These are phyloP conservation scores for Sardinella longiceps DNA, from an alignment of 2,797 vertebrate genomes.

Conservation along the genomic window DNA sequence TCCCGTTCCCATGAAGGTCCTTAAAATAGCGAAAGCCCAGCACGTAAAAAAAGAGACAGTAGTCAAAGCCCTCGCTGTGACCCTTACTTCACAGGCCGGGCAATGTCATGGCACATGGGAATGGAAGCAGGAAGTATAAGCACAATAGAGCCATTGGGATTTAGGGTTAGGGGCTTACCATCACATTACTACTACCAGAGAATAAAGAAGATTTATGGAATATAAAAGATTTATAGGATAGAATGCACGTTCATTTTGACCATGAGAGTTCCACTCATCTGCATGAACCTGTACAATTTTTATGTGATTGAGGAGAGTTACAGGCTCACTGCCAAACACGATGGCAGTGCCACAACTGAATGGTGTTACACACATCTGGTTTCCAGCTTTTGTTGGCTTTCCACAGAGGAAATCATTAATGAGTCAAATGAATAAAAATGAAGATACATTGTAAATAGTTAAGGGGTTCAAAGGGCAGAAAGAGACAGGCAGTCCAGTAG, in stretches of 20 bases:
- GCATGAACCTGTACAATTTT: not conserved
- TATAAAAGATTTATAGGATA: not conserved
- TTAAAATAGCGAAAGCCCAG: not conserved
- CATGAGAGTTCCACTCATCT: not conserved
- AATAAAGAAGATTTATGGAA: not conserved
- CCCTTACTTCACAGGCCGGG: not conserved
- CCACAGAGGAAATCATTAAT: not conserved
- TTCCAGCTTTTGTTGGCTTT: not conserved
- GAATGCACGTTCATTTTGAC: not conserved
- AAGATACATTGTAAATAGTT: not conserved
- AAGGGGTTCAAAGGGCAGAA: not conserved
- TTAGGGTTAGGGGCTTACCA: not conserved
- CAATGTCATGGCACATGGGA: not conserved
- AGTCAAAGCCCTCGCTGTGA: not conserved
- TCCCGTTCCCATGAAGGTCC: slow-evolving; percentile 5
- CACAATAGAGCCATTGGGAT: slow-evolving; percentile 3
- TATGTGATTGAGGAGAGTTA: not conserved
- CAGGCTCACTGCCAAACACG: not conserved
- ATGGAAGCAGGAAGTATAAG: not conserved
- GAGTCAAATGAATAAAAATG: too few species aligned
- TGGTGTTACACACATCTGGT: not conserved
- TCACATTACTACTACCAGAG: not conserved
- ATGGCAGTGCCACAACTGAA: not conserved
- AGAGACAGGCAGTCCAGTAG: not conserved
- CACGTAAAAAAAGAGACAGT: not conserved